Conservation (phyloP, 2,113 vertebrate genomes). For the Actinemys pallida region DNA sequence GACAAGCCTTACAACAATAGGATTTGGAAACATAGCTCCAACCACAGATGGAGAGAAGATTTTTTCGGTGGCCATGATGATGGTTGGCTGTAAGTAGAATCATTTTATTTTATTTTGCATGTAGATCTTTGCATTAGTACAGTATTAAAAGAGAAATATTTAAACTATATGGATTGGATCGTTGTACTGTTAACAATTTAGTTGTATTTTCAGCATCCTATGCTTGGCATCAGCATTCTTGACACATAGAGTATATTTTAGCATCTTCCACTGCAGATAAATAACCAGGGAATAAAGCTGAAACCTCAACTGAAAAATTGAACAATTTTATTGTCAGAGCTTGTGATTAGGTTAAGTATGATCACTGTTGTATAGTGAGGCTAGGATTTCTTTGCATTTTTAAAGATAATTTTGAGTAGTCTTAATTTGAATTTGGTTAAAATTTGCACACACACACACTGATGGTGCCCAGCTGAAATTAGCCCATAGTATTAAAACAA, state of each 20-base stretch:
- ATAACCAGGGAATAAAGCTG: neutral
- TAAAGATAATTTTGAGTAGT: accelerated
- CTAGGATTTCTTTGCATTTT: accelerated
- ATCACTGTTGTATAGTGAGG: neutral
- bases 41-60: conserved; percentile 98
- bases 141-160: too few species aligned
- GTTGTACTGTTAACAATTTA: neutral
- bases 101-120: neutral
- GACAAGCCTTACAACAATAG: conserved; percentile 99
- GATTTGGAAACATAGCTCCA: conserved; percentile 98
- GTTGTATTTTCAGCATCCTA: accelerated
- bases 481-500: neutral
- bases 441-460: neutral
- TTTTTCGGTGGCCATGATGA: conserved; percentile 99
- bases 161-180: neutral
- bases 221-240: neutral
- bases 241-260: neutral
- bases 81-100: conserved; percentile 97
- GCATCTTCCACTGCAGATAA: neutral
- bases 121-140: neutral
- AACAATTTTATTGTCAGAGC: neutral
- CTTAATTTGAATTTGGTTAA: neutral
- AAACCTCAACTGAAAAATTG: neutral
- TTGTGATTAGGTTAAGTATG: neutral
- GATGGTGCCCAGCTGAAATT: neutral